Conservation (phyloP, 1,140 invertebrate genomes). For the Lasioglossum albipes region DNA sequence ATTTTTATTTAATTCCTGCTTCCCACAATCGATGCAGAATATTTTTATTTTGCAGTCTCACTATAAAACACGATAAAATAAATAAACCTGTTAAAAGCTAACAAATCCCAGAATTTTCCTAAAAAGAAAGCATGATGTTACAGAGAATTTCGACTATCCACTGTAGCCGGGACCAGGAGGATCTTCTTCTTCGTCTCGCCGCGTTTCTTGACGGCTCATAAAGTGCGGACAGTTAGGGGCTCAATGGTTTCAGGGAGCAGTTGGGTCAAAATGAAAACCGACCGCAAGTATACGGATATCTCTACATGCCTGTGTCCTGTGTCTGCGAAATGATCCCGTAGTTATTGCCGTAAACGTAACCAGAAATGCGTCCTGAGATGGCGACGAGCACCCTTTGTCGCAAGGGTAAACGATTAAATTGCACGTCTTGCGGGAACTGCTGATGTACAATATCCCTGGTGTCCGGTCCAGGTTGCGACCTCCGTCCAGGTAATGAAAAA, state of each 20-base stretch:
- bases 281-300: constrained; percentile 12
- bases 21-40: no score
- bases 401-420: constrained; percentile 62
- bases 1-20: no score
- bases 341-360: constrained; percentile 53
- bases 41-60: no score
- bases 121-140: no score
- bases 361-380: constrained; percentile 49
- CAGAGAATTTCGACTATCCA: background rate
- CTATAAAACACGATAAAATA: no score
- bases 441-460: constrained; percentile 64
- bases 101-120: no score
- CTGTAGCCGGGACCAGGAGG: background rate
- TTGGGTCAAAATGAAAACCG: constrained; percentile 29
- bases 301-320: background rate
- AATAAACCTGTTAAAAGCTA: no score
- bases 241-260: background rate
- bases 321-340: constrained; percentile 51
- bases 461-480: constrained; percentile 50
- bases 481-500: constrained; percentile 54
- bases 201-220: constrained; percentile 8
- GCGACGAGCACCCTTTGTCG: constrained; percentile 54
- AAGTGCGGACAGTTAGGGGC: constrained; percentile 11
- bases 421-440: constrained; percentile 50
- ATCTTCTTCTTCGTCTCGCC: background rate